phyloP scores from a whole-genome alignment of 1,140 invertebrate genomes.

The Danaus melanippus region DNA sequence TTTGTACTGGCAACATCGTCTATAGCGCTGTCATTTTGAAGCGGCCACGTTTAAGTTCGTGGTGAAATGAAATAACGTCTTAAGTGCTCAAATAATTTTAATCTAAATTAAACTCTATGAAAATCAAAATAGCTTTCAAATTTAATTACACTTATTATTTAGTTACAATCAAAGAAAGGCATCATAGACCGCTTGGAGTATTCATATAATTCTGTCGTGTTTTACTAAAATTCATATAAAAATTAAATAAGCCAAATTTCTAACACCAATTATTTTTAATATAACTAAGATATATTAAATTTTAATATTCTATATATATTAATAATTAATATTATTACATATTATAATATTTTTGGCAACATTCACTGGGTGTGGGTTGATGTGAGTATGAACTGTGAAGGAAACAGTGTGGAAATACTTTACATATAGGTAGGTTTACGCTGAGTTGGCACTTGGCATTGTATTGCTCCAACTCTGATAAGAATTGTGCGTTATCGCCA shows the following conservation, averaged over 20 bases:
- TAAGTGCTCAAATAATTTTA: neutral
- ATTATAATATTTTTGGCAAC: conserved; percentile 32
- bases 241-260: conserved; percentile 18
- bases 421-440: conserved; percentile 64
- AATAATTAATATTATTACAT: conserved; percentile 4
- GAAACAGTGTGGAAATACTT: conserved; percentile 56
- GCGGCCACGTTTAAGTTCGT: neutral
- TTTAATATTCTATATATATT: conserved; percentile 1
- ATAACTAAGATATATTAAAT: neutral
- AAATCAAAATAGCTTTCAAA: neutral
- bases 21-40: conserved; percentile 19
- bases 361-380: conserved; percentile 56
- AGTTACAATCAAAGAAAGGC: too few relatives aligned
- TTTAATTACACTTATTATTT: neutral
- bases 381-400: conserved; percentile 23
- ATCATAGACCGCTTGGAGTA: too few relatives aligned
- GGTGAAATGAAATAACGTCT: conserved; percentile 5
- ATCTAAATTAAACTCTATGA: conserved; percentile 7
- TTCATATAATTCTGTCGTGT: too few relatives aligned
- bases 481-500: conserved; percentile 51
- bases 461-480: conserved; percentile 59
- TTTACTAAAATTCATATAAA: too few relatives aligned
- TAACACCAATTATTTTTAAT: conserved; percentile 12
- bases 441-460: conserved; percentile 67
- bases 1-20: conserved; percentile 55